Evolutionary conservation across 2,113 vertebrate species (phyloP), one percentile per base, ranked within the genome.

Genomic region (Onychostruthus taczanowskii): DNA sequence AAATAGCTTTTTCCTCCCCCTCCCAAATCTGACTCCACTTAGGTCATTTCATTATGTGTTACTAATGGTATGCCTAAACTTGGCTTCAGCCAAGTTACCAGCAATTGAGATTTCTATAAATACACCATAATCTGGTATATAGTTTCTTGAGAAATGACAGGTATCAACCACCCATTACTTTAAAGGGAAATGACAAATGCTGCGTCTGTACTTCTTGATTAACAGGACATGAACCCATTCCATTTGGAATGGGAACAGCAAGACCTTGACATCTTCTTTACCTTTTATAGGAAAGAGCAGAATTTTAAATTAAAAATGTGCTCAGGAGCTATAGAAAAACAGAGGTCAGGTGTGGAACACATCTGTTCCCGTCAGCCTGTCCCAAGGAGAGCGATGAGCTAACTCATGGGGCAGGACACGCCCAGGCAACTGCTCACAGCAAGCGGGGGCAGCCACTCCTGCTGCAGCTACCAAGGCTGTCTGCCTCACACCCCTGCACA

Each of bases 81-180:
- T 89, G 82, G 92, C 93, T 94, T 63, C 68, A 76, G 95, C 79
- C 77, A 94, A 70, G 82, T 93, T 90, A 97, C 81, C 74, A 90
- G 84, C 89, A 89, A 95, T 79, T 84, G 92, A 94, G 88, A 95
- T 67, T 92, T 82, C 96, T 96, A 95, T 96, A 94, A 95, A 96
- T 94, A 95, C 79, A 86, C 88, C 77, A 87, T 96, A 94, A 97
- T 96, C 90, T 86, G 78, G 90, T 91, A 64, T 94, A 95, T 81
- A 90, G 93, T 93, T 97, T 93, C 91, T 87, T 84, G 95, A 96
- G 92, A 96, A 91, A 95, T 97, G 96, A 96, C 96, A 96, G 97
- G 91, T 97, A 96, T 96, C 97, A 96, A 93, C 87, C 83, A 92
- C 76, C 95, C 87, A 93, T 94, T 96, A 90, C 92, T 94, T 89